A percentile compares a stretch with the other conserved stretches of the same genome.
Evolutionary conservation across 2,888 invertebrate genomes (phyloP).

Genomic region (Copidosoma aretas): DNA sequence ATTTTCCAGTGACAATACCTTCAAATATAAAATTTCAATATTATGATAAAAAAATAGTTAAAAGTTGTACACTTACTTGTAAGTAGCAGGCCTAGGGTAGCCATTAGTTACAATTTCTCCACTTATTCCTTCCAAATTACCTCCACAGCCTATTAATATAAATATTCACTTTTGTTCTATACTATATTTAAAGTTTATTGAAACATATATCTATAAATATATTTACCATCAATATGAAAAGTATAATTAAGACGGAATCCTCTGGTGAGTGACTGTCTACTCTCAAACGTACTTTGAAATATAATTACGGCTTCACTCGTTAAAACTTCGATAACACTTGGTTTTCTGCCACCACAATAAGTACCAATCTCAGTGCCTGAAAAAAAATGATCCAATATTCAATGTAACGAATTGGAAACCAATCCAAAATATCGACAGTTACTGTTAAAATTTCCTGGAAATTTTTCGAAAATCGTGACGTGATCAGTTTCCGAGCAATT

Average conservation of each 20-base stretch:
- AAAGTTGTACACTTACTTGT: constrained; percentile 43
- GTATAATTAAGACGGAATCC: constrained; percentile 72
- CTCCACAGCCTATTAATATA: constrained; percentile 70
- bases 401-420: neutral
- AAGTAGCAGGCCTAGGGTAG: constrained; percentile 67
- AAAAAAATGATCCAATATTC: neutral
- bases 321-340: constrained; percentile 61
- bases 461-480: constrained; percentile 56
- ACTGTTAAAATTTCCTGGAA: constrained; percentile 44
- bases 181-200: neutral
- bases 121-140: constrained; percentile 66
- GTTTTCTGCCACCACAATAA: constrained; percentile 62
- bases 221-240: constrained; percentile 64
- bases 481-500: constrained; percentile 60
- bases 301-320: constrained; percentile 66
- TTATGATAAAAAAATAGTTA: neutral
- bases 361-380: constrained; percentile 49
- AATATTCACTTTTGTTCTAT: constrained; percentile 28
- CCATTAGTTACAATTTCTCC: constrained; percentile 77
- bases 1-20: constrained; percentile 75
- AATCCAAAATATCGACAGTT: neutral
- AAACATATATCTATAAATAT: constrained; percentile 33
- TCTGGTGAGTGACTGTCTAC: constrained; percentile 44
- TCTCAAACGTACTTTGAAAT: constrained; percentile 61
- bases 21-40: constrained; percentile 38